Percentiles rank a stretch among this genome's conserved stretches.
Conservation (phyloP, 2,888 invertebrate genomes). For the Rhogogaster chlorosoma region DNA sequence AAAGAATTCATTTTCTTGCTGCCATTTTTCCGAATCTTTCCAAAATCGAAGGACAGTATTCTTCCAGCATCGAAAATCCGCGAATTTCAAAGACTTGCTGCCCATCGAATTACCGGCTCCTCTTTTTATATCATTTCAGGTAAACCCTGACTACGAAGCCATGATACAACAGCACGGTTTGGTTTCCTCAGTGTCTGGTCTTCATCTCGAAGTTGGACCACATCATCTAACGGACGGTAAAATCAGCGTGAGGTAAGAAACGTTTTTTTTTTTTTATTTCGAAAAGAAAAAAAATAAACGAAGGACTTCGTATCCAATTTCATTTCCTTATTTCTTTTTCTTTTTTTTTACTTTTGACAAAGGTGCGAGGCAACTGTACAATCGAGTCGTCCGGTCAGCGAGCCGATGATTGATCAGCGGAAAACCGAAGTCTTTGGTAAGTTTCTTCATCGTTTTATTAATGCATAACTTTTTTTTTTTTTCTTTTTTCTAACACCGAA, state of each 20-base stretch:
- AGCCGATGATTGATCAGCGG: constrained; percentile 63
- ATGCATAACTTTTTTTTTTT: not conserved
- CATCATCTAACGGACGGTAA: constrained; percentile 72
- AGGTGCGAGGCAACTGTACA: constrained; percentile 71
- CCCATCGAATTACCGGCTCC: not conserved
- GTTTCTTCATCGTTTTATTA: constrained; percentile 46
- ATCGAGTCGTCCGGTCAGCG: constrained; percentile 62
- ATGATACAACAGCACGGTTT: constrained; percentile 74
- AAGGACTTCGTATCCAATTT: not conserved
- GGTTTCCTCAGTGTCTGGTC: constrained; percentile 75
- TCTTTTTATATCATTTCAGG: constrained; percentile 63
- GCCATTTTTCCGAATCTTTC: not conserved
- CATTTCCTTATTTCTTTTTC: not conserved
- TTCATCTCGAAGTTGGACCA: constrained; percentile 75
- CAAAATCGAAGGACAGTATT: not conserved
- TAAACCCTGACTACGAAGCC: constrained; percentile 73
- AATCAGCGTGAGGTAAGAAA: constrained; percentile 73
- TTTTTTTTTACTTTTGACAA: constrained; percentile 53
- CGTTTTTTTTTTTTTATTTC: not conserved
- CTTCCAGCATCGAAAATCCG: not conserved
- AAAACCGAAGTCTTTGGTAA: constrained; percentile 72
- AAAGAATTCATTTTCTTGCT: no score
- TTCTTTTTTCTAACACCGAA: not conserved
- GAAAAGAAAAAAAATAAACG: not conserved
- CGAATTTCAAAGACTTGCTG: not conserved